Conservation (phyloP, 2,113 vertebrate genomes). For the Rostratula benghalensis region DNA sequence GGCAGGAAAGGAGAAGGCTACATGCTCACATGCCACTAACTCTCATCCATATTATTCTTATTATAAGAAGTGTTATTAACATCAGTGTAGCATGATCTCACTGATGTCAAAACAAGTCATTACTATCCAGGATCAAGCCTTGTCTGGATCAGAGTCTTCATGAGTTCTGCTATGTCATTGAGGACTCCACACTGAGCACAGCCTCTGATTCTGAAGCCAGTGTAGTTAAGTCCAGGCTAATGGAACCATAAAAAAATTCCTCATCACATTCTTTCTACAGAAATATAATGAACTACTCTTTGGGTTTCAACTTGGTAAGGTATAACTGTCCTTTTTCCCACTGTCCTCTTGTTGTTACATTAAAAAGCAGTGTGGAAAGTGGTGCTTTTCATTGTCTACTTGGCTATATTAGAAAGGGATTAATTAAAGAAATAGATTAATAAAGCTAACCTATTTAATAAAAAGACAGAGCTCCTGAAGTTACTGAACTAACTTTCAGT, state of each 20-base stretch:
- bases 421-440: background rate
- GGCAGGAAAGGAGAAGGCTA: background rate
- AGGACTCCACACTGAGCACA: background rate
- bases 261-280: background rate
- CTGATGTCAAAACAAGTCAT: background rate
- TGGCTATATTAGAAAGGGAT: background rate
- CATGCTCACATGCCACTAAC: background rate
- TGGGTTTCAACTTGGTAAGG: background rate
- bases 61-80: background rate
- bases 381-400: background rate
- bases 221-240: background rate
- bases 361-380: background rate
- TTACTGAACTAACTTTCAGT: background rate
- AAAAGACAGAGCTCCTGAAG: background rate
- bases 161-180: background rate
- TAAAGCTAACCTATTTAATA: conserved; percentile 9
- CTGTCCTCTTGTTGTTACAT: background rate
- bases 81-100: no score
- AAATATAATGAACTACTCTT: background rate
- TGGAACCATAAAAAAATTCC: background rate
- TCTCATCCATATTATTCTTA: background rate
- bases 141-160: background rate
- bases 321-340: background rate
- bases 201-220: background rate
- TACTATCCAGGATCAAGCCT: background rate